Evolutionary conservation across 2,888 invertebrate genomes (phyloP), one percentile per base, ranked within the genome.

Genomic region (Girardia tigrina): DNA sequence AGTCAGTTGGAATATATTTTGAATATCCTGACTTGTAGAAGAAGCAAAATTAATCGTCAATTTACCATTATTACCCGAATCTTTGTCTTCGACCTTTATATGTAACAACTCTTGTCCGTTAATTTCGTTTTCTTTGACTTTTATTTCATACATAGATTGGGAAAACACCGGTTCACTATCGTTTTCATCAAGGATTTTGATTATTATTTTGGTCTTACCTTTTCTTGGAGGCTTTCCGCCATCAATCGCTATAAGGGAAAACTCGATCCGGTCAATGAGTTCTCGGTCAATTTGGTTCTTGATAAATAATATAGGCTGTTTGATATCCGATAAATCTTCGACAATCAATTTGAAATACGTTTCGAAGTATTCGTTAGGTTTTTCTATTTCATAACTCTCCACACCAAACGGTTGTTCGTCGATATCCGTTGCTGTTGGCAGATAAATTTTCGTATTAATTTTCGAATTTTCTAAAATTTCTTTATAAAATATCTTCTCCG

Each of bases 161-260:
- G 72, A 26, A 42, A 75, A 75, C 16, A 20, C 23, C 26, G 75
- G 75, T 36, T 75, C 72, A 26, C 36, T 29, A 42, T 75, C 75
- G 26, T 75, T 75, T 75, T 42, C 72, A 29, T 75, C 75, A 26
- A 23, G 36, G 42, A 75, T 26, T 16, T 23, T 20, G 4, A 75
- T n/a, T 20, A 42, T 26, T n/a, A 75, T 27, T 23, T 23, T 73
- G 1, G 75, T 29, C 8, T 26, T 74, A 16, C 75, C 72, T 23
- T 75, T 75, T 56, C 56, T 56, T 2, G 6, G n/a, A 8, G 56
- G 56, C n/a, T 74, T 74, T 16, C 42, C 56, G 28, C 56, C 56
- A 23, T 74, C 74, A 56, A 70, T 23, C 23, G 56, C 42, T n/a
- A 56, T 42, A 16, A 74, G 27, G 1, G 4, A n/a, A 20, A 74